These are phyloP conservation scores for Gymnopithys bicolor DNA, from an alignment of 2,797 vertebrate genomes.

Conservation along the genomic window DNA sequence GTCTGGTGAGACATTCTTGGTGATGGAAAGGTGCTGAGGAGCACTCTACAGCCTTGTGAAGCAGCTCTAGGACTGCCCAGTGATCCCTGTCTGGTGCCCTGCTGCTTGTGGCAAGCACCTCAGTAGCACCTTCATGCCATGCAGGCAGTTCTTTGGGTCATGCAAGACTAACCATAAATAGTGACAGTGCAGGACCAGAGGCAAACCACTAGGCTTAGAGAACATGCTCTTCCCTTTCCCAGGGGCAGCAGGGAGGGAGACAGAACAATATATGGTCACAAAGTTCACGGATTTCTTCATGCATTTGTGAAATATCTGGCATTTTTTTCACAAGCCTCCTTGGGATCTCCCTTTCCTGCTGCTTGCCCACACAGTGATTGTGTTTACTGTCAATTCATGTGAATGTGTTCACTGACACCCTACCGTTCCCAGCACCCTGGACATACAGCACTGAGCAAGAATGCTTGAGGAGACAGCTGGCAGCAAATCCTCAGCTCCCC, in stretches of 20 bases:
- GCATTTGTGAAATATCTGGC: background rate
- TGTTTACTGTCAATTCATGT: background rate
- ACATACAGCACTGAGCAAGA: background rate
- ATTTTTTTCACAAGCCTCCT: slow-evolving; percentile 2
- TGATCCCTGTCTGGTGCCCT: too few species aligned
- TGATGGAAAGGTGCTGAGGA: background rate
- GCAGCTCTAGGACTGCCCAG: background rate
- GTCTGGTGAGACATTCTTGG: rapidly evolving
- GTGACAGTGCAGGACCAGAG: background rate
- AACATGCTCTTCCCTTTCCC: background rate
- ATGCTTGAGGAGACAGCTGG: slow-evolving; percentile 15
- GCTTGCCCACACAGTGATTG: background rate
- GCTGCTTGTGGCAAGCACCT: background rate
- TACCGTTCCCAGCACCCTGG: background rate
- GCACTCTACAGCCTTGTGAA: background rate
- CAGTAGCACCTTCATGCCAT: background rate
- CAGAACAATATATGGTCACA: background rate
- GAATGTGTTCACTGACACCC: background rate
- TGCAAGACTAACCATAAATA: background rate
- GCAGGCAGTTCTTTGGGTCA: background rate
- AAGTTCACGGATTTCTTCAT: background rate
- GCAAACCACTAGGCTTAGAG: background rate
- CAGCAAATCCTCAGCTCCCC: slow-evolving; percentile 22
- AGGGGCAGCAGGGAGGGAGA: background rate
- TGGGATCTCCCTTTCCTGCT: background rate